Base-by-base conservation (phyloP, 2,888 invertebrate species). In the Deilephila elpenor region DNA sequence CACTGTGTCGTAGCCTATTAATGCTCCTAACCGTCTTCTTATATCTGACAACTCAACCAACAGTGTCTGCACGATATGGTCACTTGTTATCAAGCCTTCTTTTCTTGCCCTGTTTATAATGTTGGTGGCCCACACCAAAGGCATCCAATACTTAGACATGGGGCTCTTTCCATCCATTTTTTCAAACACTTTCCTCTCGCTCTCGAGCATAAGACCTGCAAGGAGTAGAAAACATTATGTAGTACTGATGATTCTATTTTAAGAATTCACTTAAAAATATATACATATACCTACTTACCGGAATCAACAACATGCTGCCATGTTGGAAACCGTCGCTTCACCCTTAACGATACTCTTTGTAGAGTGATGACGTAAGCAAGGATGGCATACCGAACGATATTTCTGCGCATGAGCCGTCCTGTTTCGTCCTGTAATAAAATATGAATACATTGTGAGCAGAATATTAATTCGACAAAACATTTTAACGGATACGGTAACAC, bases 141-240 rank as follows among this genome's bases (percentile, higher is more conserved):
- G 98, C 97, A 98, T 97, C 98, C 98, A 98, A 88, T 98, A 98
- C 83, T 95, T 93, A 19, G 98, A 97, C 97, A 98, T 98, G 5
- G 97, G 97, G 81, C 98, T 98, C 88, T 98, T 98, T 19, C 96
- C 96, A 87, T 98, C 97, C 96, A 98, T 96, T 86, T 97, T 96
- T 88, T 98, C 98, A 88, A 98, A 98, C 72, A 98, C 98, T 89
- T 98, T 98, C 90, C 97, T 96, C 90, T 98, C 98, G 80, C 98
- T 98, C 86, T 98, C 98, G 94, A 98, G 95, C 98, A 98, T 98
- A 67, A 98, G 95, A 85, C 98, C 97, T 97, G 92, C 6, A 93
- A 92, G 34, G 71, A 74, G 78, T 76, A 78, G 71, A 60, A 56
- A 74, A 73, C 37, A 75, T 77, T 75, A 75, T 75, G 56, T 59